Evolutionary conservation across 2,888 invertebrate genomes (phyloP).

Genomic region (Tortrix viridana): DNA sequence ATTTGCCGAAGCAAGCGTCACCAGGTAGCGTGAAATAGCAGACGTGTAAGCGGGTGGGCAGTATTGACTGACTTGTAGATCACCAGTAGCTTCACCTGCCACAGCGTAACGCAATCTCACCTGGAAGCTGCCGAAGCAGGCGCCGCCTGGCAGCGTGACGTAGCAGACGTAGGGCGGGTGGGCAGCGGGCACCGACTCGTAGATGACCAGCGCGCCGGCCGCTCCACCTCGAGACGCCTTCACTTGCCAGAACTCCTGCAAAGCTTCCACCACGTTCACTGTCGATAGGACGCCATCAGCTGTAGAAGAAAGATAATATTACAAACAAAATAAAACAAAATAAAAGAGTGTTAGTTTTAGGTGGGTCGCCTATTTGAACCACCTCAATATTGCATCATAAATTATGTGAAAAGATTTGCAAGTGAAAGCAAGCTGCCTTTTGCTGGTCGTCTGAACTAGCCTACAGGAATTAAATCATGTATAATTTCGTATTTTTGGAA

Average conservation of each 20-base stretch:
- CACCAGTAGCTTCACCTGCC: conserved; percentile 98
- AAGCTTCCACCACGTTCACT: conserved; percentile 97
- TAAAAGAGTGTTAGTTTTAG: no score
- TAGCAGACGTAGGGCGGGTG: conserved; percentile 97
- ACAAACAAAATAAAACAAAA: no score
- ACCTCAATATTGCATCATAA: no score
- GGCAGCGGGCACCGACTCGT: conserved; percentile 96
- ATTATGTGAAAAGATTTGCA: no score
- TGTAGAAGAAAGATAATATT: conserved; percentile 38
- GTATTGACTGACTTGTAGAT: conserved; percentile 97
- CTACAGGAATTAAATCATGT: no score
- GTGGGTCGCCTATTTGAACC: no score
- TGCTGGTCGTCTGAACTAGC: no score
- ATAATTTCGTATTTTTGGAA: no score
- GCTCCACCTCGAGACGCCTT: conserved; percentile 90
- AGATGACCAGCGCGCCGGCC: conserved; percentile 95
- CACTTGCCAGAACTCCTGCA: conserved; percentile 99
- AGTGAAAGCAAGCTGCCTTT: no score
- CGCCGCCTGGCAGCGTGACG: conserved; percentile 96
- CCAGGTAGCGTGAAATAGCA: conserved; percentile 98
- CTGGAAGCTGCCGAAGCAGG: conserved; percentile 98
- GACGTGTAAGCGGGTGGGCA: conserved; percentile 93
- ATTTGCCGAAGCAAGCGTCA: conserved; percentile 97
- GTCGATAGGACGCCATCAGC: conserved; percentile 79
- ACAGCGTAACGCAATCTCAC: conserved; percentile 86